Conservation (phyloP, 1,140 invertebrate species). For the Drosophila miranda region DNA sequence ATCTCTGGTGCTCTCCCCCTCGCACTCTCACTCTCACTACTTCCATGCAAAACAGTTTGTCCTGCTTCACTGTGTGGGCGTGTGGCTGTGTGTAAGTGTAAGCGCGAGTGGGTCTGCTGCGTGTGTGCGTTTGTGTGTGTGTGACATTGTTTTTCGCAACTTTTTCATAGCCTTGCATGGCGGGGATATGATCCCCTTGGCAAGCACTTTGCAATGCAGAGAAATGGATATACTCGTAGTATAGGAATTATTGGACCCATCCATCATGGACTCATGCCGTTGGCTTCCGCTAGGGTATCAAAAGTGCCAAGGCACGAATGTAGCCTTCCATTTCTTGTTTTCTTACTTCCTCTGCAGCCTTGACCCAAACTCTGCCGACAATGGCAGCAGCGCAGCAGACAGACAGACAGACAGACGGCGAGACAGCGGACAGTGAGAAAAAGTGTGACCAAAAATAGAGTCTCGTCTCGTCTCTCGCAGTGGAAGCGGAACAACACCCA, state of each 20-base stretch:
- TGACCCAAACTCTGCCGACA: conserved; percentile 50
- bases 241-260: too few relatives aligned
- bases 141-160: conserved; percentile 38
- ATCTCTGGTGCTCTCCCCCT: not conserved
- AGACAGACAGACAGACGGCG: conserved; percentile 21
- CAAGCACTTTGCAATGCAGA: too few relatives aligned
- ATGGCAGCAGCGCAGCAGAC: conserved; percentile 26
- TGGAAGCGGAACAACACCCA: too few relatives aligned
- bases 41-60: conserved; percentile 35
- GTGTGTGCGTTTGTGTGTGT: conserved; percentile 24
- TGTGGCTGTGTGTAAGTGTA: conserved; percentile 23
- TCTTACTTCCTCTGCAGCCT: conserved; percentile 26
- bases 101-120: conserved; percentile 9
- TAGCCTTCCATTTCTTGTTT: conserved; percentile 13
- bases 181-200: too few relatives aligned
- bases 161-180: conserved; percentile 4
- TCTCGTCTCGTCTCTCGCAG: too few relatives aligned
- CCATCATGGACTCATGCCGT: too few relatives aligned
- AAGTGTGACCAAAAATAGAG: too few relatives aligned
- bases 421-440: conserved; percentile 1
- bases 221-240: too few relatives aligned
- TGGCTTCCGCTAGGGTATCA: too few relatives aligned
- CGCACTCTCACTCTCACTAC: not conserved
- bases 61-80: conserved; percentile 17
- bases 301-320: too few relatives aligned